Evolutionary conservation across 1,140 invertebrate genomes (phyloP).

Genomic region (Trigoniulus corallinus): DNA sequence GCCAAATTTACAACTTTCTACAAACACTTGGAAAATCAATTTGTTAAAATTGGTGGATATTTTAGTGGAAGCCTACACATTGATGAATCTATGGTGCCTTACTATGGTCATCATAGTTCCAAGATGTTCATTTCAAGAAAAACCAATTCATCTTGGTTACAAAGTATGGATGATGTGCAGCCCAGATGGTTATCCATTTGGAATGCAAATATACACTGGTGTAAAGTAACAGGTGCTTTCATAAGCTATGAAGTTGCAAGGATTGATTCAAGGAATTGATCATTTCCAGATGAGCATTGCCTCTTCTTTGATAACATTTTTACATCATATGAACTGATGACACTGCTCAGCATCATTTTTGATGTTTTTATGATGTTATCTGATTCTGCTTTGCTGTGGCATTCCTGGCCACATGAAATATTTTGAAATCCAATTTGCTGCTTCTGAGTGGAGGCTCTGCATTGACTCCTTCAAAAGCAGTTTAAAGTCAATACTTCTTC

Average conservation of each 20-base stretch:
- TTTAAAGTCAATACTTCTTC: too few relatives aligned
- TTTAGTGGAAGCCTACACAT: slow-evolving; percentile 18
- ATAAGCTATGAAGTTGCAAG: not conserved
- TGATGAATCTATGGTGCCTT: slow-evolving; percentile 33
- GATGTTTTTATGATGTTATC: too few relatives aligned
- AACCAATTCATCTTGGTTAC: slow-evolving; percentile 30
- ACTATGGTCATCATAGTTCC: slow-evolving; percentile 29
- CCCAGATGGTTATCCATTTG: slow-evolving; percentile 7
- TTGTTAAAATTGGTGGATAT: not conserved
- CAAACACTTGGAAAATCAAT: not conserved
- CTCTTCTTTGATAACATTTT: slow-evolving; percentile 3
- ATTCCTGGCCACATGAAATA: too few relatives aligned
- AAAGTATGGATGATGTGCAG: too few relatives aligned
- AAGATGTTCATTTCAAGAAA: slow-evolving; percentile 31
- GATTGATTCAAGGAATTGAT: not conserved
- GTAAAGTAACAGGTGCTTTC: not conserved
- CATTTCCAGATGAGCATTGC: not conserved
- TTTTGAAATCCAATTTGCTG: too few relatives aligned
- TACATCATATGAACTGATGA: slow-evolving; percentile 5
- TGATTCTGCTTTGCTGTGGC: too few relatives aligned
- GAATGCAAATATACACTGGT: slow-evolving; percentile 5
- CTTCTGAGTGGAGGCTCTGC: too few relatives aligned
- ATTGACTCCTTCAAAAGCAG: too few relatives aligned
- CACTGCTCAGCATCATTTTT: too few relatives aligned
- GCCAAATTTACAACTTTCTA: not conserved